phyloP scores from a whole-genome alignment of 1,140 invertebrate species.

The Ectropis grisescens region DNA sequence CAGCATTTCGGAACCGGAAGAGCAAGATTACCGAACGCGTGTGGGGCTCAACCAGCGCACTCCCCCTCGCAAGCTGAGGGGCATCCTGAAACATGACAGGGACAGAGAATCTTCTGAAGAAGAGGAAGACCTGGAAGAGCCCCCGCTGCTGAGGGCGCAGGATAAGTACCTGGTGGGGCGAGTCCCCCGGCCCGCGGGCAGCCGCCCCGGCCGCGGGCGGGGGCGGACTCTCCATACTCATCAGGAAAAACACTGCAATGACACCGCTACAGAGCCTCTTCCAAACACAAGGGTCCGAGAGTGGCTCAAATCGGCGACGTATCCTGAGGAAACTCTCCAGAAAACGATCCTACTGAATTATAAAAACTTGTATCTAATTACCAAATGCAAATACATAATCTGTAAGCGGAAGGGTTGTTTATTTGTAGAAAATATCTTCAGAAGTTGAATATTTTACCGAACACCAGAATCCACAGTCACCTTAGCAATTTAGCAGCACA shows the following conservation, averaged over 20 bases:
- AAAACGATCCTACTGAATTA: no score
- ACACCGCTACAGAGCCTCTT: no score
- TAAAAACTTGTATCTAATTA: no score
- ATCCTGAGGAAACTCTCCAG: no score
- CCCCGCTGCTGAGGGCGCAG: constrained; percentile 1
- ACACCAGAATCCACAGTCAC: no score
- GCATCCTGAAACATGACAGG: constrained; percentile 28
- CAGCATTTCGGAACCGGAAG: constrained; percentile 24
- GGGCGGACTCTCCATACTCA: constrained; percentile 29
- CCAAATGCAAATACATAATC: no score
- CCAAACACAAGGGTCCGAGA: no score
- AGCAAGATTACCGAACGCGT: constrained; percentile 18
- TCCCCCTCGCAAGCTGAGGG: constrained; percentile 18
- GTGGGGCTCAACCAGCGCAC: constrained; percentile 15
- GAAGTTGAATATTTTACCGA: no score
- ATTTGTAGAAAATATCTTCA: no score
- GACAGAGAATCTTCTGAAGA: constrained; percentile 29
- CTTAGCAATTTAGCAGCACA: no score
- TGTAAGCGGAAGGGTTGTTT: no score
- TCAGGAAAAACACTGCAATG: constrained; percentile 30
- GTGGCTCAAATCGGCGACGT: no score
- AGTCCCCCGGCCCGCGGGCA: constrained; percentile 24
- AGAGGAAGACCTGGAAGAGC: constrained; percentile 28
- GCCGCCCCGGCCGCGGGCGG: constrained; percentile 33
- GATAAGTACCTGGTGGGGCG: constrained; percentile 33